phyloP scores from a whole-genome alignment of 2,888 invertebrate species.

The Tiphia femorata region DNA sequence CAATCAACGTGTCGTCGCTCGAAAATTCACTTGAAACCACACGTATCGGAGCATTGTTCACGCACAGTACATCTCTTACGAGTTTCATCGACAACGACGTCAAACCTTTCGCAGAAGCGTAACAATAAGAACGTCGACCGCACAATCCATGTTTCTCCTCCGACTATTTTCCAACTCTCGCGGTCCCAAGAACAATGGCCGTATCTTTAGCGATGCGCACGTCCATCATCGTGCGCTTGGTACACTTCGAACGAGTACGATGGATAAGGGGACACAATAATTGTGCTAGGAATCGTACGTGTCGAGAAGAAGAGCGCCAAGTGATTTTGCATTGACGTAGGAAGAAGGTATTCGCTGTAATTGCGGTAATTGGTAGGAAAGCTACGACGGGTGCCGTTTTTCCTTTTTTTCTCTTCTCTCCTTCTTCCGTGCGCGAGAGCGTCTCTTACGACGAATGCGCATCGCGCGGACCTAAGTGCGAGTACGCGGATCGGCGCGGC shows the following conservation, averaged over 20 bases:
- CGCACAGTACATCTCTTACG: no score
- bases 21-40: no score
- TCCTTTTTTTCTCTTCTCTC: slow-evolving; percentile 14
- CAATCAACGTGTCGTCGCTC: no score
- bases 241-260: background rate
- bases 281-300: background rate
- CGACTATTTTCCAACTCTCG: background rate
- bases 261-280: background rate
- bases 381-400: slow-evolving; percentile 36
- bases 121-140: no score
- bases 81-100: no score
- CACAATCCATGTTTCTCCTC: no score
- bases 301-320: slow-evolving; percentile 20
- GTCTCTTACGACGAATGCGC: no score
- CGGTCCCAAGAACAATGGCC: background rate
- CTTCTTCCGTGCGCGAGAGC: background rate
- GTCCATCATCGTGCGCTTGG: slow-evolving; percentile 5
- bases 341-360: slow-evolving; percentile 44
- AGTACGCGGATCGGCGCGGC: no score
- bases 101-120: no score
- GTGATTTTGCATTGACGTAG: slow-evolving; percentile 41
- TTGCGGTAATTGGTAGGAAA: slow-evolving; percentile 51
- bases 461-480: no score
- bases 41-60: no score
- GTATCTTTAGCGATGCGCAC: background rate